Percentiles rank a stretch among this genome's conserved stretches.
These are phyloP conservation scores for Teinopalpus imperialis DNA, from an alignment of 2,888 invertebrate species.

Conservation along the genomic window DNA sequence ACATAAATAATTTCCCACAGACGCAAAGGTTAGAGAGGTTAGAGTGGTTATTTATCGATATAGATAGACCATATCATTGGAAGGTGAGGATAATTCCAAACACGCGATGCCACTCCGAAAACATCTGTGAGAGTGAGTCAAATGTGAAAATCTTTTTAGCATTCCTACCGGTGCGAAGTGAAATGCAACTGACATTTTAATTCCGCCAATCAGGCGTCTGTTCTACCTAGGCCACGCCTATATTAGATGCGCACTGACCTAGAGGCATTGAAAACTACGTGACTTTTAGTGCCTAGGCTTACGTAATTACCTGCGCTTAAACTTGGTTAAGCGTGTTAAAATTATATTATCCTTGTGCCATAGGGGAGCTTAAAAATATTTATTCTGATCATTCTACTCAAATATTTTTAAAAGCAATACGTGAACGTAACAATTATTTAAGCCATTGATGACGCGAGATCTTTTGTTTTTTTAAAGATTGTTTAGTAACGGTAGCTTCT, in stretches of 20 bases:
- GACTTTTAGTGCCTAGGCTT: constrained; percentile 30
- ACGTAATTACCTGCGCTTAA: constrained; percentile 32
- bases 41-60: too few species aligned
- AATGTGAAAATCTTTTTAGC: constrained; percentile 44
- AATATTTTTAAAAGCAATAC: too few species aligned
- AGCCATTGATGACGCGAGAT: too few species aligned
- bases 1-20: too few species aligned
- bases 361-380: neutral
- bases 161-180: constrained; percentile 60
- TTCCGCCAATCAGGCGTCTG: constrained; percentile 58
- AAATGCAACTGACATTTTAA: constrained; percentile 67
- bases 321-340: neutral
- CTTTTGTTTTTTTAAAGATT: neutral
- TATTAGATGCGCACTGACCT: constrained; percentile 40
- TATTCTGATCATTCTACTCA: too few species aligned
- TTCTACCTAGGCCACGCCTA: constrained; percentile 64
- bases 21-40: too few species aligned
- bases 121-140: constrained; percentile 30
- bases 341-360: constrained; percentile 14
- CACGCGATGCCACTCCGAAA: constrained; percentile 20
- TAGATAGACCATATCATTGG: too few species aligned
- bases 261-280: constrained; percentile 30
- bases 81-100: constrained; percentile 14
- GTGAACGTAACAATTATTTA: too few species aligned
- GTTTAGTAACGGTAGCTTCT: neutral